Evolutionary conservation across 2,888 invertebrate genomes (phyloP).

Genomic region (Andrena minutula): DNA sequence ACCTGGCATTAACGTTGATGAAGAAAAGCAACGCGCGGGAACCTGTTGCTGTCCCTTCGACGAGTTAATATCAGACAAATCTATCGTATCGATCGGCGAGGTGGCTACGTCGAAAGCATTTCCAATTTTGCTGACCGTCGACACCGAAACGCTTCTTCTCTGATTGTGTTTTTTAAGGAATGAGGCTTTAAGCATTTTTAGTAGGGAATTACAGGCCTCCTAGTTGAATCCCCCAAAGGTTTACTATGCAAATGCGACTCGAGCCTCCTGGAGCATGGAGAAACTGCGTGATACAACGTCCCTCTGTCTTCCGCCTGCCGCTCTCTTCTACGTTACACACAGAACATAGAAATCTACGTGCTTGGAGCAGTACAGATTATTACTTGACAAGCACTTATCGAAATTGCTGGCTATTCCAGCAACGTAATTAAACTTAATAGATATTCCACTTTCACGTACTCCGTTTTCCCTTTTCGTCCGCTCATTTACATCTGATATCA

Average conservation of each 20-base stretch:
- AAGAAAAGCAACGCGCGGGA: conserved; percentile 45
- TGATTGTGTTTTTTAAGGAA: no score
- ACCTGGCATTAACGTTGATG: conserved; percentile 55
- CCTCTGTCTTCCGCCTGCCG: conserved; percentile 35
- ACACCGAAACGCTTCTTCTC: not conserved
- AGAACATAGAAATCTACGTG: conserved; percentile 2
- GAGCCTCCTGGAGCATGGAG: conserved; percentile 16
- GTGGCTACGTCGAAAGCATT: not conserved
- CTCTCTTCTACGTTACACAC: not conserved
- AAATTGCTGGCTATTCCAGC: not conserved
- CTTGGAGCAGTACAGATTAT: not conserved
- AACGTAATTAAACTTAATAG: not conserved
- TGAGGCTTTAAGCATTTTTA: not conserved
- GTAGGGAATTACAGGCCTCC: not conserved
- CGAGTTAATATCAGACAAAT: conserved; percentile 31
- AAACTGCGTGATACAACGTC: conserved; percentile 38
- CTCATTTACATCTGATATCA: not conserved
- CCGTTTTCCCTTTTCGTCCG: not conserved
- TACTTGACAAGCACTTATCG: conserved; percentile 1
- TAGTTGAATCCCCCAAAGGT: conserved; percentile 3
- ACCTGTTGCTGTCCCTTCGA: conserved; percentile 60
- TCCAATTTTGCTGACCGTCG: not conserved
- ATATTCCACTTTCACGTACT: conserved; percentile 1
- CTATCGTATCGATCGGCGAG: not conserved
- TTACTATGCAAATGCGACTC: not conserved